Conservation (phyloP, 2,113 vertebrate genomes). For the Ceyx margarethae region DNA sequence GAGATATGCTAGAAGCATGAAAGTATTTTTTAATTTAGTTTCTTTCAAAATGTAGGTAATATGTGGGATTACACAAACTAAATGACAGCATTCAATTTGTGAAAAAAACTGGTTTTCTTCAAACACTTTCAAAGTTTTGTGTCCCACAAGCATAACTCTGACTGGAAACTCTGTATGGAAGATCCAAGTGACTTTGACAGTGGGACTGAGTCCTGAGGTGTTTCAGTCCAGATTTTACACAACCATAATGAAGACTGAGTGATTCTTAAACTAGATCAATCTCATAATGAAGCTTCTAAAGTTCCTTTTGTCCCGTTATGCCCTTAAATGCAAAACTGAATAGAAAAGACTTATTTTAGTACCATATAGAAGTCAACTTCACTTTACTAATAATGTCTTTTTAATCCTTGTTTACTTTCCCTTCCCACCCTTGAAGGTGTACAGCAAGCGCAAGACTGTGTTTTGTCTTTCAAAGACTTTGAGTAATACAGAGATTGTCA, state of each 20-base stretch:
- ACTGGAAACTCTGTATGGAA: not conserved
- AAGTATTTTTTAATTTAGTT: not conserved
- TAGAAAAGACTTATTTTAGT: not conserved
- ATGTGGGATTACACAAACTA: not conserved
- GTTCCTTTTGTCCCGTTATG: not conserved
- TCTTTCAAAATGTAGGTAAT: not conserved
- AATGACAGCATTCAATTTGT: not conserved
- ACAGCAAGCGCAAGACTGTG: not conserved
- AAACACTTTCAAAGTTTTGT: not conserved
- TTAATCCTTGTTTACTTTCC: not conserved
- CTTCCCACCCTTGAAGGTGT: not conserved
- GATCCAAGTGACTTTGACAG: not conserved
- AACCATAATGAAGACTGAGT: rapidly evolving
- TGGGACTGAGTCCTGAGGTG: not conserved
- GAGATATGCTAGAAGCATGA: not conserved
- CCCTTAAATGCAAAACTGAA: not conserved
- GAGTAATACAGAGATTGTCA: not conserved
- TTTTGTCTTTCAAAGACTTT: not conserved
- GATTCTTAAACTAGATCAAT: not conserved
- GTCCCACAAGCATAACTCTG: not conserved
- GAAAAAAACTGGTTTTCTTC: not conserved
- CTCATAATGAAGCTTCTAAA: not conserved
- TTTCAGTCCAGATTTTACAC: not conserved
- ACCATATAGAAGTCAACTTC: not conserved
- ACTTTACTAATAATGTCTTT: not conserved